Conservation (phyloP, 2,113 vertebrate genomes). For the Alligator mississippiensis region DNA sequence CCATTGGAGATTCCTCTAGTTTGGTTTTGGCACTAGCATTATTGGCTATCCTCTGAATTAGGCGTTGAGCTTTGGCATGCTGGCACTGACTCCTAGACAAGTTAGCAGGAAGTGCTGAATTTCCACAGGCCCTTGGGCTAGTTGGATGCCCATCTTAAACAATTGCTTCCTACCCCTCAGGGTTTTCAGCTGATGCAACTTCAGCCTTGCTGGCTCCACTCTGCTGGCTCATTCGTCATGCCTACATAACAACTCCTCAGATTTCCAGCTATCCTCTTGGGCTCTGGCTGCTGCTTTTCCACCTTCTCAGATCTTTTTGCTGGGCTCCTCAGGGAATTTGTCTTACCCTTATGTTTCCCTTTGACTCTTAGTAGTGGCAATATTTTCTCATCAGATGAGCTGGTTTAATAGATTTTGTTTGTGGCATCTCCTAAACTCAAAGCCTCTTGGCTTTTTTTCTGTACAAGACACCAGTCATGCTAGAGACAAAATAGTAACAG, state of each 20-base stretch:
- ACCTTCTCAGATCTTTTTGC: neutral
- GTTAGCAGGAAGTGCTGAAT: neutral
- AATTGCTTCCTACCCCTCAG: neutral
- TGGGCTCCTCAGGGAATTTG: neutral
- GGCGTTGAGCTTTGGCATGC: neutral
- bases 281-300: slow-evolving; percentile 3
- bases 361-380: slow-evolving; percentile 4
- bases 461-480: slow-evolving; percentile 41
- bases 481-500: slow-evolving; percentile 44
- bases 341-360: slow-evolving; percentile 15
- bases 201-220: neutral
- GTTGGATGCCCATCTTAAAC: neutral
- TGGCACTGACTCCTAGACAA: neutral
- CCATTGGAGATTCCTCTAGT: neutral
- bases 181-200: neutral
- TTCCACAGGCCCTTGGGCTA: neutral
- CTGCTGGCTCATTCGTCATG: neutral
- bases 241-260: neutral
- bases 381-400: slow-evolving; percentile 54
- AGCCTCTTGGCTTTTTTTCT: slow-evolving; percentile 42
- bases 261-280: neutral
- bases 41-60: neutral
- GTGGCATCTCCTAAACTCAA: slow-evolving; percentile 44
- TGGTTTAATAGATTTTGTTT: slow-evolving; percentile 45
- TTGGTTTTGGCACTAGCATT: neutral